Evolutionary conservation across 2,888 invertebrate genomes (phyloP).

Genomic region (Patella caerulea): DNA sequence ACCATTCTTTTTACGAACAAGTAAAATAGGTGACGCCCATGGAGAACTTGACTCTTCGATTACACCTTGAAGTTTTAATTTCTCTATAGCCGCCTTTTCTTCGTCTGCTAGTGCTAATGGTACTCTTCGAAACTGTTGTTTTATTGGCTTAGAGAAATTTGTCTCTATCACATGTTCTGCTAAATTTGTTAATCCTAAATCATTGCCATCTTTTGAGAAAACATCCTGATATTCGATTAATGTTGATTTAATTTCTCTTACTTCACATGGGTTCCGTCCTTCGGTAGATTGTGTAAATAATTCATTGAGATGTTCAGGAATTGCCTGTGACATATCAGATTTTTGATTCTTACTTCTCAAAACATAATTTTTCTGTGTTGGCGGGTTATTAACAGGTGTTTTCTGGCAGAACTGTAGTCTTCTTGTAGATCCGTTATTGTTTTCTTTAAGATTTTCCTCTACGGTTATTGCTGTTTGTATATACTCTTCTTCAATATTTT

Average conservation of each 20-base stretch:
- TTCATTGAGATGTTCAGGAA: no score
- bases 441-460: slow-evolving; percentile 14
- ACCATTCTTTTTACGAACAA: background rate
- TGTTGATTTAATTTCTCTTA: no score
- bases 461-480: background rate
- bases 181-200: background rate
- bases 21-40: background rate
- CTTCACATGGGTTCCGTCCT: no score
- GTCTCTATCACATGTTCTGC: background rate
- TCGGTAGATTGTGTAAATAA: no score
- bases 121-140: background rate
- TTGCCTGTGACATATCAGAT: no score
- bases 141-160: background rate
- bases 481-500: slow-evolving; percentile 16
- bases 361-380: background rate
- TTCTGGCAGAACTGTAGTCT: background rate
- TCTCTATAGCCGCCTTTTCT: background rate
- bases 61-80: background rate
- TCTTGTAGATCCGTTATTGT: background rate
- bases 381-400: background rate
- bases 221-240: background rate
- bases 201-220: background rate
- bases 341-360: no score
- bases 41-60: background rate
- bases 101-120: background rate